Evolutionary conservation across 2,113 vertebrate genomes (phyloP).

Genomic region (Aplodontia rufa): DNA sequence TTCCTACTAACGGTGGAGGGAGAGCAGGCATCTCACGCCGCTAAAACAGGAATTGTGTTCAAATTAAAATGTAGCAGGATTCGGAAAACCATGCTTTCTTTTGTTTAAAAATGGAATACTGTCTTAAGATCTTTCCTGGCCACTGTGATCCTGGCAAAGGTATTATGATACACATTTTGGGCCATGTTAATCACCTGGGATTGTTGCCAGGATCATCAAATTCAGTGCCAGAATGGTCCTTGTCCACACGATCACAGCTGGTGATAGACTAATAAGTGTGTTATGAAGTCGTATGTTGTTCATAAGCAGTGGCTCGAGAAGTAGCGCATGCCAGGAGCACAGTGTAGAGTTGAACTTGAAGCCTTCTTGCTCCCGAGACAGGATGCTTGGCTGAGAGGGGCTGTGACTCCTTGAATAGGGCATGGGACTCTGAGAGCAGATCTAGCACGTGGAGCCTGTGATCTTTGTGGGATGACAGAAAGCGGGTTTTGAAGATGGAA

Average conservation of each 20-base stretch:
- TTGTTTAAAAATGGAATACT: conserved; percentile 38
- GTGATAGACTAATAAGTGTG: not conserved
- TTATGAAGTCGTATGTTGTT: not conserved
- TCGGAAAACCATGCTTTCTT: not conserved
- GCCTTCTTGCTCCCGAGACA: not conserved
- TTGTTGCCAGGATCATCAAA: conserved; percentile 42
- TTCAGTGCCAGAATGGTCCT: not conserved
- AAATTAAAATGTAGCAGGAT: not conserved
- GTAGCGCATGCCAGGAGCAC: not conserved
- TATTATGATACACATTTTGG: conserved; percentile 29
- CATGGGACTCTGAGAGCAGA: conserved; percentile 39
- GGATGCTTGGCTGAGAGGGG: not conserved
- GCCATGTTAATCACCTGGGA: conserved; percentile 8
- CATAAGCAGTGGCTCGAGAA: not conserved
- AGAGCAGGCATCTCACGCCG: not conserved
- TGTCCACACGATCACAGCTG: conserved; percentile 18
- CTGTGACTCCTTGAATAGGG: not conserved
- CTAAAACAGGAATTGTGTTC: not conserved
- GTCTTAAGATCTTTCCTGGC: not conserved
- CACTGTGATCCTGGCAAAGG: not conserved
- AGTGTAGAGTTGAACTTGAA: not conserved
- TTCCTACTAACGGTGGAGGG: not conserved
- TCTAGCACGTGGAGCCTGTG: not conserved
- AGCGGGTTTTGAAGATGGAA: not conserved
- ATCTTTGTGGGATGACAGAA: not conserved